These are phyloP conservation scores for Danaus melanippus DNA, from an alignment of 1,140 invertebrate genomes.

Conservation along the genomic window DNA sequence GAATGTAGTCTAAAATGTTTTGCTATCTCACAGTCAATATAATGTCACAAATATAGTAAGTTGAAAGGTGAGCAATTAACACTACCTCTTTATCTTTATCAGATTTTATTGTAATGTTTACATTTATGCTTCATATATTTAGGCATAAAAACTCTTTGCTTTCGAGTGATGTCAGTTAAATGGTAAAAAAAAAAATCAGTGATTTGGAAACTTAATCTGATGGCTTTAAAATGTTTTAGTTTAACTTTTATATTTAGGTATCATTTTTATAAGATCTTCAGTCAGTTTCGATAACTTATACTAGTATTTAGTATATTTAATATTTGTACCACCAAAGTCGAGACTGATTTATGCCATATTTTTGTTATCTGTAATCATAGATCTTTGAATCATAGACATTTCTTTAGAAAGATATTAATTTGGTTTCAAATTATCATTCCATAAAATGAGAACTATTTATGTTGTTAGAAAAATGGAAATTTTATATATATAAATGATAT, in stretches of 20 bases:
- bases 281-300: conserved; percentile 47
- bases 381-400: too few relatives aligned
- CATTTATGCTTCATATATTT: too few relatives aligned
- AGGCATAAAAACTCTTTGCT: too few relatives aligned
- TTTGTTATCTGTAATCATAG: conserved; percentile 1
- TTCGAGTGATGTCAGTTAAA: too few relatives aligned
- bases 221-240: too few relatives aligned
- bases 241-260: too few relatives aligned
- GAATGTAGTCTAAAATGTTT: too few relatives aligned
- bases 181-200: too few relatives aligned
- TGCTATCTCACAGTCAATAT: too few relatives aligned
- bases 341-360: conserved; percentile 54
- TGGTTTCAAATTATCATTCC: too few relatives aligned
- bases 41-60: background rate
- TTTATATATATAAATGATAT: conserved; percentile 3
- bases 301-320: conserved; percentile 26
- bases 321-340: conserved; percentile 39
- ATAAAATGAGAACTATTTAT: background rate
- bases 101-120: background rate
- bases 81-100: conserved; percentile 6
- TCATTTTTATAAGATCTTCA: conserved; percentile 10
- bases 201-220: too few relatives aligned
- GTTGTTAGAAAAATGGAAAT: background rate
- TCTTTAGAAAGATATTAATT: too few relatives aligned
- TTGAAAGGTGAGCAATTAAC: conserved; percentile 7